These are phyloP conservation scores for Anabacerthia variegaticeps DNA, from an alignment of 2,797 vertebrate species.

Conservation along the genomic window DNA sequence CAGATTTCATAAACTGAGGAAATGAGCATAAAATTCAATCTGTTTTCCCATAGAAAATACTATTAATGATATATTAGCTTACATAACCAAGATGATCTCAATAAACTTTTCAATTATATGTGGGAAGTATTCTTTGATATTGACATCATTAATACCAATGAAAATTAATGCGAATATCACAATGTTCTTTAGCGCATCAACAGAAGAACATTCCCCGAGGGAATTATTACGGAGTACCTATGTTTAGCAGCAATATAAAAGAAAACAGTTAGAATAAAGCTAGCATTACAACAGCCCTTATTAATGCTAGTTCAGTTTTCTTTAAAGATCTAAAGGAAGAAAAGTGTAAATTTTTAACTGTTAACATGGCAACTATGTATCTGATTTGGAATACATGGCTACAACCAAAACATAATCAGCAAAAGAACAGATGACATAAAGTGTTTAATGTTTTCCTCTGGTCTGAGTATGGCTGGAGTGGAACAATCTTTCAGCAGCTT, in stretches of 20 bases:
- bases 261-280: neutral
- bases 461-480: neutral
- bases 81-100: neutral
- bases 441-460: neutral
- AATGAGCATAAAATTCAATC: slow-evolving; percentile 27
- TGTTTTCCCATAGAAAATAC: neutral
- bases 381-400: neutral
- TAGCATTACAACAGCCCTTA: neutral
- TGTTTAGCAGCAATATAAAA: slow-evolving; percentile 21
- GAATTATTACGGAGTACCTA: slow-evolving; percentile 15
- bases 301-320: neutral
- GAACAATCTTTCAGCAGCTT: slow-evolving; percentile 14
- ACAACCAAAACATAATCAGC: neutral
- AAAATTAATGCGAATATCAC: slow-evolving; percentile 31
- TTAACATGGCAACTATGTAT: neutral
- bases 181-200: neutral
- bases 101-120: slow-evolving; percentile 8
- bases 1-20: neutral
- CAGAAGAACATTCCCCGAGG: neutral
- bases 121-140: neutral
- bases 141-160: slow-evolving; percentile 13
- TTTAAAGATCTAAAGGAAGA: neutral
- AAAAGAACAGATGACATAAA: neutral
- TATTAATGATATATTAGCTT: slow-evolving; percentile 7
- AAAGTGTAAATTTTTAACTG: neutral